Evolutionary conservation across 2,888 invertebrate genomes (phyloP), one percentile per base, ranked within the genome.

Genomic region (Meteorus cinctellus): DNA sequence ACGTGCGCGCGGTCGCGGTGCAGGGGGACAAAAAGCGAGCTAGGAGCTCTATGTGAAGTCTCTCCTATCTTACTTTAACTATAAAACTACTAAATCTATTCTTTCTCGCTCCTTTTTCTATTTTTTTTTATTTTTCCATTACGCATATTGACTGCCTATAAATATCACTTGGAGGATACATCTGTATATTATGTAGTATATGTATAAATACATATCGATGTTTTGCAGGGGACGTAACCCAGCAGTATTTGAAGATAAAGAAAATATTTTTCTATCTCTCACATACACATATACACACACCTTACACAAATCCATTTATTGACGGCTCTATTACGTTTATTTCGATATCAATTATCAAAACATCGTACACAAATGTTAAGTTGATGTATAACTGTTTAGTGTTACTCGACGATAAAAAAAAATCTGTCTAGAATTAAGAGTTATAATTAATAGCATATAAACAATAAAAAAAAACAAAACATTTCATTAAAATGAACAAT

Each of bases 11-110:
- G 51, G 48, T 31, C 48, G 16, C 31, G 60, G 73, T 48, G 75
- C 59, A 66, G 75, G 76, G 75, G 77, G 72, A 68, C 66, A 66
- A 45, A 62, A 34, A 31, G 55, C 75, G 62, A 62, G 75, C 27
- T 41, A 62, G 71, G 72, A 73, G 74, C 45, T 65, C 66, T 72
- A 66, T 41, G 66, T 66, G 74, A 48, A 45, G 65, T 45, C 16
- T 31, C 36, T 29, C 59, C 34, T 71, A 71, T 55, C 41, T 72
- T 29, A 65, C 59, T 66, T 41, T 19, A 29, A 71, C 60, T 65
- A 19, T 55, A 55, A 41, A 48, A 59, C 19, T 48, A 12, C 19
- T n/a, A 34, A 16, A 71, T 60, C 36, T 24, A 27, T 36, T 34
- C 41, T 24, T 29, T 59, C 59, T 24, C 41, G 16, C 6, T 24